Conservation (phyloP, 2,797 vertebrate genomes). For the Podargus strigoides region DNA sequence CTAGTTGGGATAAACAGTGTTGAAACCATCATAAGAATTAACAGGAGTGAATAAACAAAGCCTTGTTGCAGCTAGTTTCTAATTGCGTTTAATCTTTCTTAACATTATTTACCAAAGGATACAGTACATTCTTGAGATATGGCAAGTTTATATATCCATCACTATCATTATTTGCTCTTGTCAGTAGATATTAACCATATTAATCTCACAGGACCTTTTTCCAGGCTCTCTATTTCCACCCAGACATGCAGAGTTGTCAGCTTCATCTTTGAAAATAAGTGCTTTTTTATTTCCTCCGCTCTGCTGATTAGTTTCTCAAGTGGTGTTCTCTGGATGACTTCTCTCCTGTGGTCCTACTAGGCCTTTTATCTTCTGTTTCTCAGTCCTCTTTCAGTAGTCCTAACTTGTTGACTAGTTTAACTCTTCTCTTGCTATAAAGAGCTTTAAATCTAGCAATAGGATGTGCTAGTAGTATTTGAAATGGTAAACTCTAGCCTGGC, state of each 20-base stretch:
- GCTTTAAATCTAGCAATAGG: background rate
- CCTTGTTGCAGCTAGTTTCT: background rate
- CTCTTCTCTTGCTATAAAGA: background rate
- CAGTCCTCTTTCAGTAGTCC: background rate
- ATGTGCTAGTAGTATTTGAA: background rate
- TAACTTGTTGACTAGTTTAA: background rate
- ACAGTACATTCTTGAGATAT: rapidly evolving
- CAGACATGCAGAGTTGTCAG: background rate
- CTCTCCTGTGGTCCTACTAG: background rate
- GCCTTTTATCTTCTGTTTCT: background rate
- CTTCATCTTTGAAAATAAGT: background rate
- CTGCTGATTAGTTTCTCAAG: background rate
- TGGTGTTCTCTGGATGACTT: background rate
- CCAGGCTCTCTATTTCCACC: background rate
- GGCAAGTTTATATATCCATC: background rate
- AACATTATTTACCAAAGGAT: background rate
- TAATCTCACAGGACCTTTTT: background rate
- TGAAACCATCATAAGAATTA: background rate
- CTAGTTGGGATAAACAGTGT: background rate
- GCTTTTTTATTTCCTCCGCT: background rate
- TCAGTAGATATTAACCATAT: background rate
- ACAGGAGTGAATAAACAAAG: background rate
- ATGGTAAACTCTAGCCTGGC: background rate
- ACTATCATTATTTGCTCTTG: background rate
- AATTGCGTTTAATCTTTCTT: background rate